phyloP scores from a whole-genome alignment of 2,888 invertebrate genomes.

The Hirudinaria manillensis region DNA sequence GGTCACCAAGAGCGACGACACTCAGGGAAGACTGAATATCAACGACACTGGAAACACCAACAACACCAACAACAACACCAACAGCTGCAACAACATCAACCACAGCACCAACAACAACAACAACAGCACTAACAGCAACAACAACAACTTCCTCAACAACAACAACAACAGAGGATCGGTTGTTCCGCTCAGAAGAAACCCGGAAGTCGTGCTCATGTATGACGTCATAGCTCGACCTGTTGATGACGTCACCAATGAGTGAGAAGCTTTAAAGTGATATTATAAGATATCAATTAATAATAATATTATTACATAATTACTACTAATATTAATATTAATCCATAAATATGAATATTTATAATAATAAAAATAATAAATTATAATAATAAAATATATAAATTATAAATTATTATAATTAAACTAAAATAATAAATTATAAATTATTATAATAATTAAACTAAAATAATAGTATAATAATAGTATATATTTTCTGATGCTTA shows the following conservation, averaged over 20 bases:
- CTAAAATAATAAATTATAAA: too few species aligned
- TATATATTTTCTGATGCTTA: too few species aligned
- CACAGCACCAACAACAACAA: conserved; percentile 9
- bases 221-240: not conserved
- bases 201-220: not conserved
- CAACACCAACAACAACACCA: not conserved
- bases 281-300: not conserved
- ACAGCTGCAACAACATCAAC: conserved; percentile 1
- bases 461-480: too few species aligned
- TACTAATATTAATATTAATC: not conserved
- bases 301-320: not conserved
- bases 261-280: not conserved
- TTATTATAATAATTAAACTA: too few species aligned
- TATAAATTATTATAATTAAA: too few species aligned
- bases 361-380: conserved; percentile 1
- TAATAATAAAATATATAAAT: too few species aligned
- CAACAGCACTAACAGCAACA: conserved; percentile 15
- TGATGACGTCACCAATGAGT: not conserved
- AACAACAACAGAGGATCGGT: not conserved
- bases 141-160: not conserved
- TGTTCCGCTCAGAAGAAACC: not conserved
- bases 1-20: not conserved
- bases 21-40: not conserved
- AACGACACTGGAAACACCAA: not conserved
- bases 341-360: not conserved